These are phyloP conservation scores for Sycophaga agraensis DNA, from an alignment of 1,140 invertebrate species.

Conservation along the genomic window DNA sequence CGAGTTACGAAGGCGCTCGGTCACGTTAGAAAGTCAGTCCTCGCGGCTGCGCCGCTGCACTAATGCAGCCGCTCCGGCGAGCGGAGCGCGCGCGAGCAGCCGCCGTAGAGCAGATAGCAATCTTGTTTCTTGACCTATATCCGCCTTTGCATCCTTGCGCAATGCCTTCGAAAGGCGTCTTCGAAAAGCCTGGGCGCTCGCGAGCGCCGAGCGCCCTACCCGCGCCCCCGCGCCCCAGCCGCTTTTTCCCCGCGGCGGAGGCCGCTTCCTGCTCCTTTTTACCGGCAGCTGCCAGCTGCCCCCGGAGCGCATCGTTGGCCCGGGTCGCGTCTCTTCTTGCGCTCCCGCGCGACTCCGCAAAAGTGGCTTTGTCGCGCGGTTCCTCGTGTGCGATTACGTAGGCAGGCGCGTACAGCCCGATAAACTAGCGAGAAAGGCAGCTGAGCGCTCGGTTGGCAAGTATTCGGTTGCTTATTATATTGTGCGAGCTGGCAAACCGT, in stretches of 20 bases:
- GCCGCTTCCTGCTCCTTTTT: not conserved
- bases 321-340: no score
- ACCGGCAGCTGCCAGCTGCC: no score
- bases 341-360: no score
- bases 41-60: not conserved
- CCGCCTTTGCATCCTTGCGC: conserved; percentile 50
- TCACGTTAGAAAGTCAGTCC: conserved; percentile 48
- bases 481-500: no score
- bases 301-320: no score
- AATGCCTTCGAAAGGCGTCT: conserved; percentile 46
- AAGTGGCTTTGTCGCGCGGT: no score
- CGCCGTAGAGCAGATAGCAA: conserved; percentile 44
- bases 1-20: conserved; percentile 45
- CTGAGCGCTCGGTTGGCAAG: no score
- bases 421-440: no score
- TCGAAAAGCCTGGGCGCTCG: conserved; percentile 40
- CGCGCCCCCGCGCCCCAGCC: not conserved
- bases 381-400: no score
- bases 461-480: no score
- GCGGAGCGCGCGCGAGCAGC: conserved; percentile 5
- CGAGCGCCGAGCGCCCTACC: no score
- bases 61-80: conserved; percentile 20
- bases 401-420: no score
- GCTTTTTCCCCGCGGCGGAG: not conserved
- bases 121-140: conserved; percentile 55